phyloP scores from a whole-genome alignment of 2,888 invertebrate genomes.

The Acanthosepion esculentum region DNA sequence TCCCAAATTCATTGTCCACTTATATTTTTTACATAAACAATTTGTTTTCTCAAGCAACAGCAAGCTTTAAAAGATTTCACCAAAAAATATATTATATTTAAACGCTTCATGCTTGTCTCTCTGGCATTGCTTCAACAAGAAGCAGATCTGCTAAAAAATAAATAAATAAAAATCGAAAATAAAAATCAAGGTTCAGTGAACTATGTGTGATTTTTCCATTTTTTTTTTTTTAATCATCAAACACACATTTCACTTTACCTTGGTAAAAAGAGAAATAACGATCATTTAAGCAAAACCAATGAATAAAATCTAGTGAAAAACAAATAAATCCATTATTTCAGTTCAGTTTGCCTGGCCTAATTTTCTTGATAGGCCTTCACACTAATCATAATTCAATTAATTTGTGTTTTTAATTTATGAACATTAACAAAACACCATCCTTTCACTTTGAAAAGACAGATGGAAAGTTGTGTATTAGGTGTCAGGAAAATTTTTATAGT shows the following conservation, averaged over 20 bases:
- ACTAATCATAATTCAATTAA: conserved; percentile 1
- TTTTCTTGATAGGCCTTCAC: conserved; percentile 21
- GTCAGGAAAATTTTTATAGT: no score
- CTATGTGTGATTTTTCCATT: neutral
- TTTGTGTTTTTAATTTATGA: neutral
- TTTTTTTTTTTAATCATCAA: neutral
- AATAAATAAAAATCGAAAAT: neutral
- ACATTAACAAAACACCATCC: neutral
- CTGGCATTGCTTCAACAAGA: neutral
- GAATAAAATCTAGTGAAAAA: neutral
- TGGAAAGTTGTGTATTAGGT: no score
- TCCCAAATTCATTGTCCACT: neutral
- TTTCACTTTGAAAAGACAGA: neutral
- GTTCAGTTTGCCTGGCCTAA: neutral
- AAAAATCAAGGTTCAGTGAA: neutral
- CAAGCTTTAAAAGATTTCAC: neutral
- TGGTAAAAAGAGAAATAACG: neutral
- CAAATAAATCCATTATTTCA: neutral
- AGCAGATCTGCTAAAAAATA: neutral
- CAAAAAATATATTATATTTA: neutral
- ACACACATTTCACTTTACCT: neutral
- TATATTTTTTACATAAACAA: neutral
- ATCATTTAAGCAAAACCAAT: neutral
- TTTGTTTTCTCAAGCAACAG: neutral
- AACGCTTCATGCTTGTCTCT: neutral